phyloP scores from a whole-genome alignment of 2,888 invertebrate species.

The Drosophila mulleri region DNA sequence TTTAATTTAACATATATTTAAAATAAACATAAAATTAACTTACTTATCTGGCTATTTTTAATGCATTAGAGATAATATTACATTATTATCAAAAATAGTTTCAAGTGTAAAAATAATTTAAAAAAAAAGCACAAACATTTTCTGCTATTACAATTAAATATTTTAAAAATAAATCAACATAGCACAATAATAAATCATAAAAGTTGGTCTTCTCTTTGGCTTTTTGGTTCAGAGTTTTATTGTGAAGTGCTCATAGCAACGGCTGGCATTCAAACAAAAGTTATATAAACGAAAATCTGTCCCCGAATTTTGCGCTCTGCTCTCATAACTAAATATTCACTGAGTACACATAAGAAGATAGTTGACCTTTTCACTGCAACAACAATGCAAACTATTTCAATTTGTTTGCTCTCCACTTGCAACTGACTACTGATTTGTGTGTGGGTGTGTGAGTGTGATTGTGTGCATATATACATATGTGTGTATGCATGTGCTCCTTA shows the following conservation, averaged over 20 bases:
- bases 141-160: background rate
- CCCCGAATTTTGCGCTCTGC: constrained; percentile 12
- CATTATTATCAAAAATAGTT: background rate
- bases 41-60: too few species aligned
- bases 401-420: constrained; percentile 28
- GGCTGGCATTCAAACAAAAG: background rate
- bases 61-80: too few species aligned
- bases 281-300: constrained; percentile 18
- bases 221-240: background rate
- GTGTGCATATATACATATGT: background rate
- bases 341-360: constrained; percentile 18
- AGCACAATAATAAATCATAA: background rate
- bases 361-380: constrained; percentile 34
- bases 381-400: constrained; percentile 45
- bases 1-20: too few species aligned
- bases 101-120: background rate
- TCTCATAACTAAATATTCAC: constrained; percentile 20
- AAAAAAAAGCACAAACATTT: background rate
- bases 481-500: background rate
- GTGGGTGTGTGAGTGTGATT: background rate
- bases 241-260: background rate
- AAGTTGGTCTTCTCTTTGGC: background rate
- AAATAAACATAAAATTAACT: too few species aligned
- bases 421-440: background rate
- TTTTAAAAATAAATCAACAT: background rate